A percentile compares a stretch with the other conserved stretches of the same genome.
Conservation (phyloP, 2,113 vertebrate species). For the Nothobranchius kuhntae region DNA sequence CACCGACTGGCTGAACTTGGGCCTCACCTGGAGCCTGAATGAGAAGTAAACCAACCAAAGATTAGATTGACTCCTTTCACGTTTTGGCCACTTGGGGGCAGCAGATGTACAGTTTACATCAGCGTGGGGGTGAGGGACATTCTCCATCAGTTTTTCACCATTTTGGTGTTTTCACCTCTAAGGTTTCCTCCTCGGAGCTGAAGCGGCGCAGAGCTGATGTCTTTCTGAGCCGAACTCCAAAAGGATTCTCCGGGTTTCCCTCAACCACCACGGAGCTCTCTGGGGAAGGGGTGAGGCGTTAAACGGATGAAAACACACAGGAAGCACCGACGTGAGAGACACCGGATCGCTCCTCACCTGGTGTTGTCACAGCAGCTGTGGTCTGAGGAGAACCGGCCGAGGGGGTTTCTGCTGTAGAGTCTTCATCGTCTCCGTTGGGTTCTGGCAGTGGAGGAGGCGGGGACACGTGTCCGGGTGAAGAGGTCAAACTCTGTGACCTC, state of each 20-base stretch:
- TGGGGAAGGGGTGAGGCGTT: background rate
- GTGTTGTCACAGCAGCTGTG: constrained; percentile 15
- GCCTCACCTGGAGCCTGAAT: constrained; percentile 25
- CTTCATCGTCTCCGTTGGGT: constrained; percentile 42
- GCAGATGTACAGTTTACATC: background rate
- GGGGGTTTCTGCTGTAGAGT: constrained; percentile 29
- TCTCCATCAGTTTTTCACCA: background rate
- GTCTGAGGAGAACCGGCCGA: constrained; percentile 22
- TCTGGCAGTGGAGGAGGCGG: background rate
- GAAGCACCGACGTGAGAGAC: background rate
- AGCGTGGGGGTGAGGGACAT: no score
- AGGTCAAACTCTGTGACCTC: constrained; percentile 58
- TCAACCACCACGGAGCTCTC: constrained; percentile 44
- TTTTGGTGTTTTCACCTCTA: constrained; percentile 42
- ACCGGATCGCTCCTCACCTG: constrained; percentile 18
- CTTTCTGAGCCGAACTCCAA: constrained; percentile 87
- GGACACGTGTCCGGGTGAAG: background rate
- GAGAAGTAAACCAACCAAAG: background rate
- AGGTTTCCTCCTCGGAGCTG: constrained; percentile 68
- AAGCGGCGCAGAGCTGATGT: constrained; percentile 78
- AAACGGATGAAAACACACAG: no score
- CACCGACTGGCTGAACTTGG: constrained; percentile 14
- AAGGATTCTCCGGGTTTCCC: constrained; percentile 74
- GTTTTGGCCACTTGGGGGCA: background rate
- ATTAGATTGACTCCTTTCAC: no score